Percentiles rank a stretch among this genome's conserved stretches.
phyloP scores from a whole-genome alignment of 2,888 invertebrate species.

The Stenodema calcarata region DNA sequence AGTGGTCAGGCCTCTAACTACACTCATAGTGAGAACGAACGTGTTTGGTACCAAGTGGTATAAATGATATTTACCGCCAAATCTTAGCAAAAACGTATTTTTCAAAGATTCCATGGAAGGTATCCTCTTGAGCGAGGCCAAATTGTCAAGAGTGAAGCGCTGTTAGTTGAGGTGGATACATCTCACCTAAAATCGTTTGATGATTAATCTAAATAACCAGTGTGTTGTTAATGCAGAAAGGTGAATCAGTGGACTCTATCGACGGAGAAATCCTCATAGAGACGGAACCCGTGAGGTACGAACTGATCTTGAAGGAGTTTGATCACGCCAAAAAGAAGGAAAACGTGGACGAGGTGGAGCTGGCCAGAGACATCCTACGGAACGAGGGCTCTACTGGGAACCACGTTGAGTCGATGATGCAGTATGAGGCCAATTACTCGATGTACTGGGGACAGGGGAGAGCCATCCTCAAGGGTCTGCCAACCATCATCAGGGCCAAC shows the following conservation, averaged over 20 bases:
- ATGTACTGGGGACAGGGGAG: conserved; percentile 82
- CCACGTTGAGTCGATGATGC: conserved; percentile 73
- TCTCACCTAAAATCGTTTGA: not conserved
- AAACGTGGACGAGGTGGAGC: conserved; percentile 65
- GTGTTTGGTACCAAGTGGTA: no score
- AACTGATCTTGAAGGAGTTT: conserved; percentile 72
- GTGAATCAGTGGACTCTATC: conserved; percentile 67
- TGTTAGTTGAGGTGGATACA: no score
- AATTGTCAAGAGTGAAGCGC: no score
- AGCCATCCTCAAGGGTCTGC: conserved; percentile 75
- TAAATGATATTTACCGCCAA: no score
- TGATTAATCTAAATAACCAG: not conserved
- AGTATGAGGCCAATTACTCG: conserved; percentile 73
- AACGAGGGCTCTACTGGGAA: conserved; percentile 65
- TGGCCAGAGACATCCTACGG: conserved; percentile 64
- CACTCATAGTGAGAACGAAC: no score
- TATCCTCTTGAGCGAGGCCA: no score
- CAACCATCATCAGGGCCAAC: conserved; percentile 70
- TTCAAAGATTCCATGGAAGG: no score
- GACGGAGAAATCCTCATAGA: conserved; percentile 81
- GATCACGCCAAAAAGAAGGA: conserved; percentile 66
- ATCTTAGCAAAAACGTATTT: no score
- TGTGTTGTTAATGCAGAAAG: conserved; percentile 60
- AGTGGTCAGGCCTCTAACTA: no score
- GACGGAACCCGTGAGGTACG: conserved; percentile 79